These are phyloP conservation scores for Plecturocebus donacophilus DNA, from an alignment of 2,113 vertebrate genomes.

Conservation along the genomic window DNA sequence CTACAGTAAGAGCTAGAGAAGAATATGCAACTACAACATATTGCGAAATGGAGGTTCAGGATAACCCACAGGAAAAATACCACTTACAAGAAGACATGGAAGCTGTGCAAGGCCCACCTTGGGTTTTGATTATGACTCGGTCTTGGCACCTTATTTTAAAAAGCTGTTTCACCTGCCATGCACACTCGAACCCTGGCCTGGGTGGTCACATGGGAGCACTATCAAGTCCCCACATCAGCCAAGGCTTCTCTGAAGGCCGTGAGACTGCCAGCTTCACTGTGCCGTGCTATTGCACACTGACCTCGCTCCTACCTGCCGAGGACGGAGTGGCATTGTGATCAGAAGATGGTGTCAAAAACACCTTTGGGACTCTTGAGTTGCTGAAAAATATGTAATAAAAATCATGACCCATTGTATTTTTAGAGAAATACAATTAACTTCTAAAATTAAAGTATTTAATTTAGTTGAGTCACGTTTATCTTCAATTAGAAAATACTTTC, in stretches of 20 bases:
- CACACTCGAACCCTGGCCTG: not conserved
- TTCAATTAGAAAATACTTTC: too few species aligned
- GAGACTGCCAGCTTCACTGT: accelerated
- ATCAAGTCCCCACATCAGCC: not conserved
- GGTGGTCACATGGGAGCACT: too few species aligned
- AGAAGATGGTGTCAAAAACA: not conserved
- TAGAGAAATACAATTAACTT: not conserved
- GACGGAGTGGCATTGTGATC: too few species aligned
- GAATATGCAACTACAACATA: not conserved
- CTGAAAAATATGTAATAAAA: not conserved
- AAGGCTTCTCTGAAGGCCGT: not conserved
- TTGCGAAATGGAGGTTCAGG: too few species aligned
- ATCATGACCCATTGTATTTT: not conserved
- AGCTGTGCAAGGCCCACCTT: not conserved
- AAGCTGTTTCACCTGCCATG: too few species aligned
- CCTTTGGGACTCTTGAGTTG: not conserved
- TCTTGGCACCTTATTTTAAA: not conserved
- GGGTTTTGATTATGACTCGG: not conserved
- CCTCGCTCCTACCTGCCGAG: accelerated
- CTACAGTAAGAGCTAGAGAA: not conserved
- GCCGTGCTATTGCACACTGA: accelerated
- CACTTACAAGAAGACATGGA: not conserved
- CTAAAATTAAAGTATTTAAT: not conserved
- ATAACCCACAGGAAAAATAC: not conserved
- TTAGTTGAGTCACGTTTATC: not conserved